A percentile compares a stretch with the other conserved stretches of the same genome.
Evolutionary conservation across 1,140 invertebrate species (phyloP).

Genomic region (Megalopta genalis): DNA sequence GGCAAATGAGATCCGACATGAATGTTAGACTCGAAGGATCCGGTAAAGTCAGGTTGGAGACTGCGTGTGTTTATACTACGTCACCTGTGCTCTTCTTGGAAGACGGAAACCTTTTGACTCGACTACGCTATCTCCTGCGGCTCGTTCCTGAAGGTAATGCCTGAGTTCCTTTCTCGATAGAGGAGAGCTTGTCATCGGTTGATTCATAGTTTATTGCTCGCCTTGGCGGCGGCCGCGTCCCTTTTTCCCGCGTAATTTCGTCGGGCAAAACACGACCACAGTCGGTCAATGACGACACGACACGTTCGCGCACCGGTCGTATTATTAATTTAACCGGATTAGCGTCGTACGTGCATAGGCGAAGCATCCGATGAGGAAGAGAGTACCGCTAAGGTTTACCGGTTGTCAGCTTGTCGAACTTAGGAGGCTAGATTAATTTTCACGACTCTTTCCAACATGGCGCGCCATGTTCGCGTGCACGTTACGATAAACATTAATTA

Average conservation of each 20-base stretch:
- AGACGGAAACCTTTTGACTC: slow-evolving; percentile 20
- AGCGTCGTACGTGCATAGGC: slow-evolving; percentile 1
- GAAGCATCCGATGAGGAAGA: background rate
- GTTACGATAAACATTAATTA: background rate
- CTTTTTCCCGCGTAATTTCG: slow-evolving; percentile 30
- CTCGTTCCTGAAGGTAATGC: background rate
- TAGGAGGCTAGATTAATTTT: too few species aligned
- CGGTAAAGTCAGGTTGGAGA: background rate
- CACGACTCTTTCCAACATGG: background rate
- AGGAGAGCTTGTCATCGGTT: slow-evolving; percentile 10
- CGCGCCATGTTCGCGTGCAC: background rate
- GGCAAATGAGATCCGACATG: background rate
- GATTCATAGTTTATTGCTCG: background rate
- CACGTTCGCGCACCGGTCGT: background rate
- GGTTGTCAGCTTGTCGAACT: too few species aligned
- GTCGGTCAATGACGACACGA: background rate
- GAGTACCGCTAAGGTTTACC: too few species aligned
- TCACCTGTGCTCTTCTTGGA: background rate
- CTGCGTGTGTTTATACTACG: slow-evolving; percentile 16
- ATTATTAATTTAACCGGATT: slow-evolving; percentile 31
- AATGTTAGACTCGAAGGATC: background rate
- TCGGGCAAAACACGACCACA: slow-evolving; percentile 5
- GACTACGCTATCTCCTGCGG: slow-evolving; percentile 8
- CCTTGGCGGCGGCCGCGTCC: background rate
- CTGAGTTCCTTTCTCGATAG: background rate